phyloP scores from a whole-genome alignment of 2,797 vertebrate genomes.

The Cynodonichthys magdalenae region DNA sequence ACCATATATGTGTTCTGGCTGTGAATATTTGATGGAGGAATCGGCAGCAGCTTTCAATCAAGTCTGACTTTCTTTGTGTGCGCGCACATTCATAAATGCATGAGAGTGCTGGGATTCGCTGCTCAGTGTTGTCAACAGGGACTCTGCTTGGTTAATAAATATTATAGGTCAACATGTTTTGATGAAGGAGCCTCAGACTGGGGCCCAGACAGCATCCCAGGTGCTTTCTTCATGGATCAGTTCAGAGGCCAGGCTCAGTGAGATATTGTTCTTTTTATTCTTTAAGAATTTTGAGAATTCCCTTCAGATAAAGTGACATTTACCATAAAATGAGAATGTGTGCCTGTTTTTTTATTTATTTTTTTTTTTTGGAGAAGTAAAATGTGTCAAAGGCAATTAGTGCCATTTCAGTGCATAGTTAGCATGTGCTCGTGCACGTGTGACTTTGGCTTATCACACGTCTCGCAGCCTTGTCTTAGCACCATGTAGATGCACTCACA shows the following conservation, averaged over 20 bases:
- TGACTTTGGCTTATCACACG: conserved; percentile 10
- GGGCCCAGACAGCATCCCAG: conserved; percentile 50
- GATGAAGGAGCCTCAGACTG: conserved; percentile 61
- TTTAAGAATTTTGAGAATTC: conserved; percentile 48
- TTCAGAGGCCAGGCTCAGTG: conserved; percentile 43
- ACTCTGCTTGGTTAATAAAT: conserved; percentile 68
- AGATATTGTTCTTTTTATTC: conserved; percentile 63
- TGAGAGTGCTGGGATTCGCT: conserved; percentile 41
- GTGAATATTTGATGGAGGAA: conserved; percentile 32
- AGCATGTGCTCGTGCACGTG: conserved; percentile 14
- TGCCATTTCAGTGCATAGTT: conserved; percentile 55
- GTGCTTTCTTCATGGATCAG: conserved; percentile 53
- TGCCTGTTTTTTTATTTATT: too few species aligned
- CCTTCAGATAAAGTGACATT: conserved; percentile 70
- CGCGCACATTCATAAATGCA: conserved; percentile 65
- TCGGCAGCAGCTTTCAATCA: conserved; percentile 30
- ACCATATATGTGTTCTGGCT: conserved; percentile 28
- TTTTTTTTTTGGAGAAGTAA: conserved; percentile 57
- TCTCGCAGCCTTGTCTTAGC: conserved; percentile 21
- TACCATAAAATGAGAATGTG: conserved; percentile 16
- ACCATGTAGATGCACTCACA: conserved; percentile 18
- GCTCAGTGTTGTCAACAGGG: conserved; percentile 52
- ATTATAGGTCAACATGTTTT: conserved; percentile 77
- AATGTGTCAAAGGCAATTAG: conserved; percentile 72
- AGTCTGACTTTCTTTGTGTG: conserved; percentile 29